Base-by-base conservation (phyloP, 2,113 vertebrate genomes). In the Pseudonaja textilis region DNA sequence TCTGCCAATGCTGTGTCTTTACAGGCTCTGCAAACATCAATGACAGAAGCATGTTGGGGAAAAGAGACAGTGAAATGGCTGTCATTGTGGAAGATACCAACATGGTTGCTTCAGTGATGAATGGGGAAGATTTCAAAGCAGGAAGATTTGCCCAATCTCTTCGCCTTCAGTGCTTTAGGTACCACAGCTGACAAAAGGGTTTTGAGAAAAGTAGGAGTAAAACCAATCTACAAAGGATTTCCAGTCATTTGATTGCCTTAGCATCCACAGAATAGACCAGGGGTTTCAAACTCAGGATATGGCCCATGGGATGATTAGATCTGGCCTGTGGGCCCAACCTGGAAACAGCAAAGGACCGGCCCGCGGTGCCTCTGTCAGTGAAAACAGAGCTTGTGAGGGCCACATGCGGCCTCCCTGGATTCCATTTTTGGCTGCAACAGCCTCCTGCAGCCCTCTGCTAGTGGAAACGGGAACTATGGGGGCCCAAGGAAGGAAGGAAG, bases 1-100 rank as follows among this genome's bases (percentile, higher is more conserved):
- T 91, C 2, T 86, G 88, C 22, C 12, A 5, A 9, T 34, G 25
- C 45, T 11, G 0, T 59, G 6, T 86, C 29, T 55, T 64, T 34
- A 0, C 92, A 99, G 99, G 99, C 56, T 99, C 99, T 25, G 99
- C 99, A 87, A 99, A 99, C 98, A 99, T 99, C 96, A 99, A 99
- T 0, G 99, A 99, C 97, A 97, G 99, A 69, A 99, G 99, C 97
- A 98, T 99, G 99, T 97, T 99, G 97, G 99, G 99, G 0, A 99
- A 99, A 96, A 95, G 99, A 86, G 99, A 99, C 98, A 99, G 99
- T 0, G 99, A 99, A 96, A 98, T 99, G 96, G 99, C 99, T 0
- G 88, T 99, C 95, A 97, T 99, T 1, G 97, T 99, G 93, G 98
- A 99, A 96, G 99, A 99, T 97, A 98, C 97, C 0, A 97, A 98